Base-by-base conservation (phyloP, 2,888 invertebrate species). In the Panopea generosa region DNA sequence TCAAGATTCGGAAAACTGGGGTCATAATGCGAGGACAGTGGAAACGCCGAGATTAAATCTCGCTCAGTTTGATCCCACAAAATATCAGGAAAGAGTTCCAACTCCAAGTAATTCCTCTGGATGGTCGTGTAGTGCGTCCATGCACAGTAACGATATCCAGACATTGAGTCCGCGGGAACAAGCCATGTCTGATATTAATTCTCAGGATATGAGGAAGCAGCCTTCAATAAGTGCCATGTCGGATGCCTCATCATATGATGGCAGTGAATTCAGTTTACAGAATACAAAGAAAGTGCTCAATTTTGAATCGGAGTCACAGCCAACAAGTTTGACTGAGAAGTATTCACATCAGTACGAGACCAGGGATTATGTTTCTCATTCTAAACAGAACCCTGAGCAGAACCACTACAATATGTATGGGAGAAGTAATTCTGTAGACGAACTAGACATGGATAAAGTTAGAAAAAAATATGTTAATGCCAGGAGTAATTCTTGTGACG, bases 251-350 rank as follows among this genome's bases (percentile, higher is more conserved):
- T 87, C 89, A 0, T 84, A 85, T 38, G 85, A 81, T 43, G 84
- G 83, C 9, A 75, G 69, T 52, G 87, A 88, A 55, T 87, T 89
- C 72, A 87, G 85, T 70, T 81, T 86, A 18, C 84, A 87, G 50
- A 83, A 85, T 65, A 88, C 85, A 11, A 87, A 85, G 66, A 87
- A 86, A 75, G 82, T 84, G 57, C 73, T 88, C 14, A 83, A 83
- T 67, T 88, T 86, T 83, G 88, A 87, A 18, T 72, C 80, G 18
- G 85, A 85, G 24, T 77, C 81, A 20, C 81, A 75, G 57, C 69
- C 71, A 24, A 61, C 47, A n/a, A 77, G 79, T 65, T 40, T 82
- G 26, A 77, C 45, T 55, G 84, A 81, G 61, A 67, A 77, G 33
- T 75, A 68, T 49, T 57, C 71, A 6, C 47, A 59, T 29, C 60